These are phyloP conservation scores for Ridgeia piscesae DNA, from an alignment of 1,140 invertebrate genomes.

Conservation along the genomic window DNA sequence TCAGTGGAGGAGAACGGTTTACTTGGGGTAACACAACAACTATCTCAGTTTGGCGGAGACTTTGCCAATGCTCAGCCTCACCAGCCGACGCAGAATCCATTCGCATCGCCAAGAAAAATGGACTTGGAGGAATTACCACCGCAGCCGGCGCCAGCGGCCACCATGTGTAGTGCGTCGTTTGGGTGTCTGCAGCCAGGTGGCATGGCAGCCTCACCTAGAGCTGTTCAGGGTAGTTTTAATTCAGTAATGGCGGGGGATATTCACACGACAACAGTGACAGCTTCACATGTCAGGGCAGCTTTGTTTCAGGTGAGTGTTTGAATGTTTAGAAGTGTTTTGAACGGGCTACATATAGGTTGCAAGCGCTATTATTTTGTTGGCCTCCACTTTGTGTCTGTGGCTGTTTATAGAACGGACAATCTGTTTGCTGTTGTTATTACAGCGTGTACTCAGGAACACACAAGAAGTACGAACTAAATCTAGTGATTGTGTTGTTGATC, in stretches of 20 bases:
- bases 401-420: too few relatives aligned
- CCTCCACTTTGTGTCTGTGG: too few relatives aligned
- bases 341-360: too few relatives aligned
- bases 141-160: neutral
- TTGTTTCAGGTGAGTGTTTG: slow-evolving; percentile 20
- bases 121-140: neutral
- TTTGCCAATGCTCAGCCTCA: slow-evolving; percentile 20
- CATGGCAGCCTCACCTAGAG: neutral
- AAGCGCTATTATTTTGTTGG: too few relatives aligned
- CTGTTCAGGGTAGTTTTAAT: slow-evolving; percentile 14
- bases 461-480: too few relatives aligned
- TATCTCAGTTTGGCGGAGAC: slow-evolving; percentile 58
- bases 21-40: slow-evolving; percentile 70
- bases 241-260: neutral
- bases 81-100: slow-evolving; percentile 40
- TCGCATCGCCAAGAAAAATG: slow-evolving; percentile 33
- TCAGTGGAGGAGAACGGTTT: slow-evolving; percentile 70
- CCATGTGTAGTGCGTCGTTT: slow-evolving; percentile 2
- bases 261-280: neutral
- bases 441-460: too few relatives aligned
- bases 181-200: neutral
- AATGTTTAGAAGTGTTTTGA: too few relatives aligned
- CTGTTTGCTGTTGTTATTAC: too few relatives aligned
- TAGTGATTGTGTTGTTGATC: too few relatives aligned
- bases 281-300: neutral